These are phyloP conservation scores for Drosophila novamexicana DNA, from an alignment of 1,140 invertebrate genomes.

Conservation along the genomic window DNA sequence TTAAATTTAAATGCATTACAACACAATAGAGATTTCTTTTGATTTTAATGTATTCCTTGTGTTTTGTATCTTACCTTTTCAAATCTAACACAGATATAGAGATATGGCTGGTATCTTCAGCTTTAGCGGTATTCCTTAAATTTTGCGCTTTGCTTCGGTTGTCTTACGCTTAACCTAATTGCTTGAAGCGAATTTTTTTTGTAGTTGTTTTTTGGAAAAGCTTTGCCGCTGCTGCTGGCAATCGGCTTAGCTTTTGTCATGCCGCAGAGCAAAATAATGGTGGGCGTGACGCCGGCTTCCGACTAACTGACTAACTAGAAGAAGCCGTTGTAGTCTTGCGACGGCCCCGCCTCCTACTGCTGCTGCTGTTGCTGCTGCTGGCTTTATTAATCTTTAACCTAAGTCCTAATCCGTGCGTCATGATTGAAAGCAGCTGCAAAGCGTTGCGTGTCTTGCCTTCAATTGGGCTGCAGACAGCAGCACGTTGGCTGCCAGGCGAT, in stretches of 20 bases:
- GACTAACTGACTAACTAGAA: slow-evolving; percentile 39
- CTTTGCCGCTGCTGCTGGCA: slow-evolving; percentile 11
- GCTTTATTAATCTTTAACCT: slow-evolving; percentile 75
- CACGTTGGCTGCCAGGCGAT: not conserved
- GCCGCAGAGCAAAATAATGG: slow-evolving; percentile 15
- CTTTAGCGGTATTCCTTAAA: too few relatives aligned
- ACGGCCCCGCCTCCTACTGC: not conserved
- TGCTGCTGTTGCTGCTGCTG: slow-evolving; percentile 2
- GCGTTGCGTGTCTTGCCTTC: slow-evolving; percentile 47
- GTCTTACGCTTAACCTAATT: not conserved
- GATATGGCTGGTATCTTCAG: too few relatives aligned
- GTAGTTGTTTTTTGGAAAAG: not conserved
- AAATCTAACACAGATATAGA: too few relatives aligned
- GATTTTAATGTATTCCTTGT: too few relatives aligned
- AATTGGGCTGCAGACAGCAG: slow-evolving; percentile 2
- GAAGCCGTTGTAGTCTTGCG: slow-evolving; percentile 2
- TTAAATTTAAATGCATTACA: too few relatives aligned
- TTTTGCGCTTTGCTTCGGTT: too few relatives aligned
- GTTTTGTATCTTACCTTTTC: too few relatives aligned
- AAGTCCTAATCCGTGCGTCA: slow-evolving; percentile 78
- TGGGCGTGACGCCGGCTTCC: slow-evolving; percentile 22
- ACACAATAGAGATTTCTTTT: too few relatives aligned
- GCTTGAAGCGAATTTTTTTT: not conserved
- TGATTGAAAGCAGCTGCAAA: slow-evolving; percentile 77
- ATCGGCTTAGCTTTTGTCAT: slow-evolving; percentile 57